Percentiles rank a stretch among this genome's conserved stretches.
Conservation (phyloP, 2,797 vertebrate genomes). For the Urophycis tenuis region DNA sequence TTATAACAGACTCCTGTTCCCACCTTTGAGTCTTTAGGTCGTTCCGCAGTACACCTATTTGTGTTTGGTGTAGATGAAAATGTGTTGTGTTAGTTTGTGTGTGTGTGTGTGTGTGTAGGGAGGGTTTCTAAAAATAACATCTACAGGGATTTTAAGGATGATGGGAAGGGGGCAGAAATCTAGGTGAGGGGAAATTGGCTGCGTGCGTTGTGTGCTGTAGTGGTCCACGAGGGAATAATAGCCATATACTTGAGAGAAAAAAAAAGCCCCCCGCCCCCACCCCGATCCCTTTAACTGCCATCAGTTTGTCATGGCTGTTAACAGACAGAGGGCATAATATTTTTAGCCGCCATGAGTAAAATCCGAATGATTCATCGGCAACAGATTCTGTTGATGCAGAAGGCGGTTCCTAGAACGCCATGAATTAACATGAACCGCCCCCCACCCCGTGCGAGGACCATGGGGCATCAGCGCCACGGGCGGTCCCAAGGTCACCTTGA, state of each 20-base stretch:
- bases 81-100: neutral
- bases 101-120: neutral
- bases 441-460: neutral
- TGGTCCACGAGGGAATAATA: conserved; percentile 50
- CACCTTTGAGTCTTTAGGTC: neutral
- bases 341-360: conserved; percentile 40
- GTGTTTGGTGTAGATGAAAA: neutral
- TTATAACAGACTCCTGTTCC: neutral
- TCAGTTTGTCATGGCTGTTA: conserved; percentile 48
- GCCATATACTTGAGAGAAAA: conserved; percentile 41
- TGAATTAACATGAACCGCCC: neutral
- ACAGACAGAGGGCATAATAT: conserved; percentile 41
- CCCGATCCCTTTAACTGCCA: conserved; percentile 31
- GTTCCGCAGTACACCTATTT: conserved; percentile 58
- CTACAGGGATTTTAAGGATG: conserved; percentile 48
- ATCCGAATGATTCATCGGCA: conserved; percentile 48
- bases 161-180: conserved; percentile 53
- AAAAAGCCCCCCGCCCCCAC: neutral
- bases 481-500: neutral
- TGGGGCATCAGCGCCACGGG: neutral
- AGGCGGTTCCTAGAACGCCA: neutral
- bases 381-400: conserved; percentile 38
- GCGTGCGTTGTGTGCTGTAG: conserved; percentile 57
- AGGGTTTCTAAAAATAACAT: conserved; percentile 66
- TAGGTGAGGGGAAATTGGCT: conserved; percentile 54